Percentiles rank a stretch among this genome's conserved stretches.
phyloP scores from a whole-genome alignment of 2,113 vertebrate genomes.

The Pachycephala philippinensis region DNA sequence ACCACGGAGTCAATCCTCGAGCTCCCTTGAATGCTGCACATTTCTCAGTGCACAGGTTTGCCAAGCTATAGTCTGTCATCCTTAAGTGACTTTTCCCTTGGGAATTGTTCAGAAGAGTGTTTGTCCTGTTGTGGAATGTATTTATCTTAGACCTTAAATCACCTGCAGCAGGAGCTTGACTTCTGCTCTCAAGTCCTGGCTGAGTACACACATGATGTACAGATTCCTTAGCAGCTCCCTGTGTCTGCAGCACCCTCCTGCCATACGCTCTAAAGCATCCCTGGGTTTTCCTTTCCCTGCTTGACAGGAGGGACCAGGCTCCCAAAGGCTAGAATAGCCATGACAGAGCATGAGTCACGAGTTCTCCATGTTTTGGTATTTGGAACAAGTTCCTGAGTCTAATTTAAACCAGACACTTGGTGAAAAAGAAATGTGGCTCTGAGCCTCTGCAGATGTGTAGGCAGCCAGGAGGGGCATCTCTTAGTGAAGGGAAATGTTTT shows the following conservation, averaged over 20 bases:
- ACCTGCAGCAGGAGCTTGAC: background rate
- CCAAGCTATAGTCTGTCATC: background rate
- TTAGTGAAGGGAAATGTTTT: background rate
- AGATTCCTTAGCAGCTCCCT: background rate
- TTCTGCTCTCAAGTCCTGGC: background rate
- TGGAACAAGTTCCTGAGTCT: background rate
- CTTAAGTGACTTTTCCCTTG: background rate
- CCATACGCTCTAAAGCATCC: background rate
- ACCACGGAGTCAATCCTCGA: background rate
- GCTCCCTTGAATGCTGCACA: background rate
- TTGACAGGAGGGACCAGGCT: background rate
- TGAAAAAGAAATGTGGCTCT: background rate
- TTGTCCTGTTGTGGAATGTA: background rate
- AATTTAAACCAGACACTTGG: background rate
- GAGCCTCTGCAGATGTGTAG: background rate
- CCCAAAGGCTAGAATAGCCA: background rate
- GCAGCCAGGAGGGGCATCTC: background rate
- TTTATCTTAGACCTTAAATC: background rate
- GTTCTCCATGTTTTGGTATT: background rate
- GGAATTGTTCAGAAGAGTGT: background rate
- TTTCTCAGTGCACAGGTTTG: background rate
- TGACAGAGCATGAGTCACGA: background rate
- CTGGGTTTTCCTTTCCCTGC: background rate
- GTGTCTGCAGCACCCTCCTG: background rate
- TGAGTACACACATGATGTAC: rapidly evolving